These are phyloP conservation scores for Drosophila paulistorum DNA, from an alignment of 1,140 invertebrate species.

Conservation along the genomic window DNA sequence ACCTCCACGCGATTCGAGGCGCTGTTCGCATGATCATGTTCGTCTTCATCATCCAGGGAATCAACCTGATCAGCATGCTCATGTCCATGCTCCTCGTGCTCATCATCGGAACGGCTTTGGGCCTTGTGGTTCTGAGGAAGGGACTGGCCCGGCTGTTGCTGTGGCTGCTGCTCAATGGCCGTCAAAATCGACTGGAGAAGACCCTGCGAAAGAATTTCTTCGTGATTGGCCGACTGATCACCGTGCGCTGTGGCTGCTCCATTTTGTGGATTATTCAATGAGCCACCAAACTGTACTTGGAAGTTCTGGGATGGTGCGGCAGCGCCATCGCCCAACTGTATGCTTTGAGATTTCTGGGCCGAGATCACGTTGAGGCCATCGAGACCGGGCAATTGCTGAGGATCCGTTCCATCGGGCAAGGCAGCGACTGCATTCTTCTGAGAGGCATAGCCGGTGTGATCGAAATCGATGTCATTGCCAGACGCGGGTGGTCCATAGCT, in stretches of 20 bases:
- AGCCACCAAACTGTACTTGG: constrained; percentile 89
- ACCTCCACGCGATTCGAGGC: constrained; percentile 57
- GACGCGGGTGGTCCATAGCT: constrained; percentile 74
- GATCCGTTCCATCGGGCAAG: constrained; percentile 67
- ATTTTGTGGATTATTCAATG: constrained; percentile 58
- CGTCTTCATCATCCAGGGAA: constrained; percentile 29
- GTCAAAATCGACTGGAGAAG: constrained; percentile 90
- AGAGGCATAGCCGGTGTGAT: constrained; percentile 71
- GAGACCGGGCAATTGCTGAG: constrained; percentile 68
- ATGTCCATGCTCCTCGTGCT: constrained; percentile 27
- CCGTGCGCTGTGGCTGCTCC: constrained; percentile 40
- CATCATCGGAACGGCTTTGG: constrained; percentile 70
- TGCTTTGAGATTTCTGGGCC: constrained; percentile 72
- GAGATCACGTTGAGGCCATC: constrained; percentile 84
- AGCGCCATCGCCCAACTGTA: constrained; percentile 84
- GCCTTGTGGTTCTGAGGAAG: constrained; percentile 59
- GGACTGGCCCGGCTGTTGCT: constrained; percentile 24
- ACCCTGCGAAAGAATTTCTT: constrained; percentile 90
- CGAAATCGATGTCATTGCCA: constrained; percentile 62
- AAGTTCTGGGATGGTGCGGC: constrained; percentile 86
- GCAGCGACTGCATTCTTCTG: constrained; percentile 66
- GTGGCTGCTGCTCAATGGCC: constrained; percentile 88
- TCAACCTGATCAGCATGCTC: constrained; percentile 19
- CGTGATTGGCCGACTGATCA: constrained; percentile 84
- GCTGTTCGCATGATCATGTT: constrained; percentile 18